These are phyloP conservation scores for Onychomys torridus DNA, from an alignment of 2,797 vertebrate species.

Conservation along the genomic window DNA sequence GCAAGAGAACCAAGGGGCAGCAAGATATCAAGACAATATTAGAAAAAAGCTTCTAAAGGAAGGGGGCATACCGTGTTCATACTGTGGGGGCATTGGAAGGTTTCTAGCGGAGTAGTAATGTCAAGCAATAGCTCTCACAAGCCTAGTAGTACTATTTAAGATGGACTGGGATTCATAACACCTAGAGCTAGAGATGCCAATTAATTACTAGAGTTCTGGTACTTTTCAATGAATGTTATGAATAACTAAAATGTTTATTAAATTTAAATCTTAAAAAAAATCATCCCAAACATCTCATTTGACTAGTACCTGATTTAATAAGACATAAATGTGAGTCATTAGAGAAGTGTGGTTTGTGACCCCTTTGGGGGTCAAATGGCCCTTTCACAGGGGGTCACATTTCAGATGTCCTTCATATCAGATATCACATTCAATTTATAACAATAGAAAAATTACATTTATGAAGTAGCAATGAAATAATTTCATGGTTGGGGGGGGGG, in stretches of 20 bases:
- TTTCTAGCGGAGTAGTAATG: neutral
- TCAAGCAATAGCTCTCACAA: neutral
- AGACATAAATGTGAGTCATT: neutral
- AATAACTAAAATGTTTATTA: slow-evolving; percentile 21
- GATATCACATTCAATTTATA: neutral
- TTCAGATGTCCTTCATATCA: neutral
- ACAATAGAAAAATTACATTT: neutral
- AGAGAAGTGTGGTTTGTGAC: too few relatives aligned
- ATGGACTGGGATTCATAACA: neutral
- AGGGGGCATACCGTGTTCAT: neutral
- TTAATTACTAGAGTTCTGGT: neutral
- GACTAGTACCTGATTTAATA: neutral
- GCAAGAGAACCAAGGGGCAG: neutral
- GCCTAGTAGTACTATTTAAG: neutral
- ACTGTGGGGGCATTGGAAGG: neutral
- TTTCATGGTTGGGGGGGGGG: neutral
- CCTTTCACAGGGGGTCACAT: neutral
- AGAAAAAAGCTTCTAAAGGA: neutral
- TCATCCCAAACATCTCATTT: neutral
- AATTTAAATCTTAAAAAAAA: slow-evolving; percentile 22
- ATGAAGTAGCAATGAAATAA: neutral
- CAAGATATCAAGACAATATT: neutral
- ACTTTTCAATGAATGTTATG: slow-evolving; percentile 40
- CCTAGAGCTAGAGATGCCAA: neutral
- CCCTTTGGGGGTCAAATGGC: too few relatives aligned